Evolutionary conservation across 2,888 invertebrate species (phyloP), one percentile per base, ranked within the genome.

Genomic region (Nipponacmea schrenckii): DNA sequence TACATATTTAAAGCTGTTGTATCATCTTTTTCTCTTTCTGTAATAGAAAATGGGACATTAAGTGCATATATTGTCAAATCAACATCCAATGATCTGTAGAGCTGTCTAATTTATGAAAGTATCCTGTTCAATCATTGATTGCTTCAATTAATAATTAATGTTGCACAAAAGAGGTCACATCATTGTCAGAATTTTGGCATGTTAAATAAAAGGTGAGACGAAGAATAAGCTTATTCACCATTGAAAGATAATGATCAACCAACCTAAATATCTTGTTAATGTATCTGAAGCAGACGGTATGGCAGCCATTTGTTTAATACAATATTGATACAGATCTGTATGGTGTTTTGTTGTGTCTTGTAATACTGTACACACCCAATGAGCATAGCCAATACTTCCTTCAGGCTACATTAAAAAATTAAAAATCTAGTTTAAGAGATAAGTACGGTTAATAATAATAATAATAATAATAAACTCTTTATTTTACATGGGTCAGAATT

Each of bases 331-430:
- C 27, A 92, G 88, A 72, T 92, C 91, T 50, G 91, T 80, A 44
- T 83, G 90, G 76, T 91, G 90, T 69, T 91, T 90, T 62, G 89
- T 87, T 10, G 90, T 88, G 84, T 91, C 89, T 73, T 84, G 78
- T 48, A 96, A 90, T 12, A 93, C 93, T 50, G 91, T 90, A 82
- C 95, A 94, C 10, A 96, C 95, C 94, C 94, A 95, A 86, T 95
- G 93, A 1, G 93, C 93, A 90, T 96, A 97, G 1, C 96, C 96
- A 39, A 94, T 85, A 2, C 93, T 93, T 77, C 95, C 93, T 89
- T 96, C 94, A 46, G 92, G 91, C 89, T 90, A 73, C 20, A 75
- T 64, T 46, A 45, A 71, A 48, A 39, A 5, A 5, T n/a, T n/a
- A n/a, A n/a, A n/a, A n/a, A n/a, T n/a, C n/a, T n/a, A n/a, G n/a